phyloP scores from a whole-genome alignment of 2,797 vertebrate species.

The Rhinatrema bivittatum region DNA sequence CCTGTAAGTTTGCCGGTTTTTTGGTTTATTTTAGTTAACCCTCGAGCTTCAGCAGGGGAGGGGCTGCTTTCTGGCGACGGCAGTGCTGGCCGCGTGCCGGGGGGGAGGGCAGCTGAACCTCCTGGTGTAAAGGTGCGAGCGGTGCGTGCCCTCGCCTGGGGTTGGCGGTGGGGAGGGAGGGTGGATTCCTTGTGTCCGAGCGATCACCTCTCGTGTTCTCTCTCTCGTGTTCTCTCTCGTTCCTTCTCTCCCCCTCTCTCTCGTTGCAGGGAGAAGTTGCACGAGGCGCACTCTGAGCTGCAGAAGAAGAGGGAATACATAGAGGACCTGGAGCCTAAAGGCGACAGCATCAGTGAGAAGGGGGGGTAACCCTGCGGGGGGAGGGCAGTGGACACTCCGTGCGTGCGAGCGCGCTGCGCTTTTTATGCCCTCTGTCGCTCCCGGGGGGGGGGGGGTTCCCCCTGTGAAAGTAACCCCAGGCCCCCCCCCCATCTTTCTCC shows the following conservation, averaged over 20 bases:
- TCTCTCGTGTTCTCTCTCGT: too few relatives aligned
- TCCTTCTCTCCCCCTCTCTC: too few relatives aligned
- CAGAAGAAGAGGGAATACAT: conserved; percentile 81
- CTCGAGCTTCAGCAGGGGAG: too few relatives aligned
- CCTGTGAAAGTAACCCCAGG: too few relatives aligned
- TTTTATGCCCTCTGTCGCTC: neutral
- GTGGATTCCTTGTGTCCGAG: neutral
- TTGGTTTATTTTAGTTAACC: too few relatives aligned
- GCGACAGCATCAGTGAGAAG: conserved; percentile 62
- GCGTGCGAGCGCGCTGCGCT: rapidly evolving
- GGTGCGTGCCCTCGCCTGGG: too few relatives aligned
- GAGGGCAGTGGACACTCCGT: rapidly evolving
- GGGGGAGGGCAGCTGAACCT: neutral
- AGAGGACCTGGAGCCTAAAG: conserved; percentile 74
- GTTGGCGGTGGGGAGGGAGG: neutral
- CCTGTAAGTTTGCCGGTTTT: conserved; percentile 86
- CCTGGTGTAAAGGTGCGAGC: too few relatives aligned
- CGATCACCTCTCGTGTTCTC: too few relatives aligned
- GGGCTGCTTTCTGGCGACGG: too few relatives aligned
- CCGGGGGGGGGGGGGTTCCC: too few relatives aligned
- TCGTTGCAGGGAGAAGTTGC: conserved; percentile 70
- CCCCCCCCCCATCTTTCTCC: neutral
- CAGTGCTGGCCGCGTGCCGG: too few relatives aligned
- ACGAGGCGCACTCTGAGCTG: conserved; percentile 77
- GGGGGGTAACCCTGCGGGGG: rapidly evolving